Evolutionary conservation across 2,888 invertebrate genomes (phyloP).

Genomic region (Smittia sp.): DNA sequence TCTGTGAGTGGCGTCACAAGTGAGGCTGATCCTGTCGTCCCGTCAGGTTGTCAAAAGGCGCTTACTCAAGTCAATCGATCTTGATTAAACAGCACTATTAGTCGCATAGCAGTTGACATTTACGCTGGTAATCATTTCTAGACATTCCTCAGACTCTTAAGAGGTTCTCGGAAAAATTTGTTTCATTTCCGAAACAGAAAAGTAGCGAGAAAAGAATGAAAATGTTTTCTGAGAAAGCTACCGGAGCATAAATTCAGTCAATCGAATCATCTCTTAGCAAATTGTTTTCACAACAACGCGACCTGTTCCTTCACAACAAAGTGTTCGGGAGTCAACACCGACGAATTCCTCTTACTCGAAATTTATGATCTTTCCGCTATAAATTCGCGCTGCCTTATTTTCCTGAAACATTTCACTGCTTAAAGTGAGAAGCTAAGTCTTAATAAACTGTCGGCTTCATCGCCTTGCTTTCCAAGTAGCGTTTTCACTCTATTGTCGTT

Average conservation of each 20-base stretch:
- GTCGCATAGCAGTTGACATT: too few species aligned
- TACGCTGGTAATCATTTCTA: too few species aligned
- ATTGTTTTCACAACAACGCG: constrained; percentile 4
- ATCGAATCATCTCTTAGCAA: background rate
- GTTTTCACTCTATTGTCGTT: background rate
- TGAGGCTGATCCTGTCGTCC: too few species aligned
- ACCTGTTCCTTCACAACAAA: constrained; percentile 16
- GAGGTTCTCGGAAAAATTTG: too few species aligned
- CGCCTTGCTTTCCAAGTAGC: background rate
- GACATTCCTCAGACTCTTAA: too few species aligned
- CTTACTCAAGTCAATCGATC: too few species aligned
- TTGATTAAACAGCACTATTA: too few species aligned
- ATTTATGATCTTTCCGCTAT: background rate
- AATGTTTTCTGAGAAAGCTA: background rate
- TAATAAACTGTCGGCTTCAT: constrained; percentile 8
- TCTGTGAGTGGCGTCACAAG: too few species aligned
- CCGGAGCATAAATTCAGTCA: background rate
- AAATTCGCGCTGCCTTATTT: background rate
- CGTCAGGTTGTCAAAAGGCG: too few species aligned
- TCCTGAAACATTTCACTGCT: background rate
- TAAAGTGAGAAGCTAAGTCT: background rate
- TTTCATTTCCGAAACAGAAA: too few species aligned
- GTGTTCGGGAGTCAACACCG: background rate
- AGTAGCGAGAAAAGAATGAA: background rate
- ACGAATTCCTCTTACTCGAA: background rate